These are phyloP conservation scores for Furcula furcula DNA, from an alignment of 2,888 invertebrate genomes.

Conservation along the genomic window DNA sequence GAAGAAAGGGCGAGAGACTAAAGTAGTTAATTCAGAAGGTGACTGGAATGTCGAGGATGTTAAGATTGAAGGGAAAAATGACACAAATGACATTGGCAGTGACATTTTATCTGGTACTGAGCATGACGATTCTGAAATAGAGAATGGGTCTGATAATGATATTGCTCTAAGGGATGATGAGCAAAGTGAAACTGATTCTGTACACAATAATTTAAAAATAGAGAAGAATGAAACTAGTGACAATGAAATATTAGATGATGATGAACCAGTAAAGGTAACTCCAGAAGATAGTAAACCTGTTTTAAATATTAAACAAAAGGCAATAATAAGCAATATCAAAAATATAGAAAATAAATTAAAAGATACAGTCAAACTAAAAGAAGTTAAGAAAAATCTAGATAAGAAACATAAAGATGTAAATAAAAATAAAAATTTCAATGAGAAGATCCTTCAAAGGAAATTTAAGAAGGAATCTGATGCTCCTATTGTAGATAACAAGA, in stretches of 20 bases:
- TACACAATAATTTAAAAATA: slow-evolving; percentile 7
- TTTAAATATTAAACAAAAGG: no score
- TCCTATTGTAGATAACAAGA: slow-evolving; percentile 41
- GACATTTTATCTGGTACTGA: slow-evolving; percentile 7
- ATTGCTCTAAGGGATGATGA: slow-evolving; percentile 14
- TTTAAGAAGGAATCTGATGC: slow-evolving; percentile 48
- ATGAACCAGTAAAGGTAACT: slow-evolving; percentile 2
- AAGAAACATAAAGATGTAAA: slow-evolving; percentile 53
- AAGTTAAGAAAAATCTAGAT: slow-evolving; percentile 38
- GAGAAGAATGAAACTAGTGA: slow-evolving; percentile 10
- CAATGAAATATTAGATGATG: slow-evolving; percentile 4
- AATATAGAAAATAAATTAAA: slow-evolving; percentile 6
- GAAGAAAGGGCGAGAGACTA: slow-evolving; percentile 41
- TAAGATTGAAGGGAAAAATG: slow-evolving; percentile 15
- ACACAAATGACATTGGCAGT: slow-evolving; percentile 7
- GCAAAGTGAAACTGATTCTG: slow-evolving; percentile 6
- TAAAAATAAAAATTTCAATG: slow-evolving; percentile 65
- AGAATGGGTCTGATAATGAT: slow-evolving; percentile 11
- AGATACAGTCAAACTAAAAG: slow-evolving; percentile 10
- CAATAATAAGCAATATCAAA: slow-evolving; percentile 3
- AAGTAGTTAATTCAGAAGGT: slow-evolving; percentile 48
- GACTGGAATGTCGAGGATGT: slow-evolving; percentile 58
- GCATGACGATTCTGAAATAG: slow-evolving; percentile 4
- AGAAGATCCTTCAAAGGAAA: slow-evolving; percentile 57
- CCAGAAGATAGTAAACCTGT: slow-evolving; percentile 3